Percentiles rank a stretch among this genome's conserved stretches.
Conservation (phyloP, 2,888 invertebrate genomes). For the Caenorhabditis virilis region DNA sequence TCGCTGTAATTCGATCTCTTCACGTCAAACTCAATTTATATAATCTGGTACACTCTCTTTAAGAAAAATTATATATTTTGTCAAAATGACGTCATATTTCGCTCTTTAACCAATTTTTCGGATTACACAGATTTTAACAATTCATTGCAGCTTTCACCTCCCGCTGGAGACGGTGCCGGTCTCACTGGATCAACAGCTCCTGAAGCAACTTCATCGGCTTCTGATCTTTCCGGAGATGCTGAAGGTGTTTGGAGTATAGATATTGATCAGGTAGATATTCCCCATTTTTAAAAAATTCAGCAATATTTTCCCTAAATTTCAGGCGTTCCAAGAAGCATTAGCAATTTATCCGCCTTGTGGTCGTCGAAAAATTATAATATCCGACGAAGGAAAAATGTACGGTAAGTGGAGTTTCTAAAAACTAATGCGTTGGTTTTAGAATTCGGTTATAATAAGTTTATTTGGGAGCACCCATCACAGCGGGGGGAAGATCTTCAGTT, state of each 20-base stretch:
- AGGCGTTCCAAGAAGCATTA: conserved; percentile 91
- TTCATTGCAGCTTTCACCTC: conserved; percentile 42
- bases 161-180: conserved; percentile 44
- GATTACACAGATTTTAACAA: not conserved
- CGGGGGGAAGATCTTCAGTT: too few species aligned
- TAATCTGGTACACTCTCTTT: too few species aligned
- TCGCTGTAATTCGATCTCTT: too few species aligned
- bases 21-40: too few species aligned
- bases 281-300: too few species aligned
- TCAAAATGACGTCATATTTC: too few species aligned
- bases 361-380: conserved; percentile 96
- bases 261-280: conserved; percentile 81
- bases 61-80: too few species aligned
- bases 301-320: not conserved
- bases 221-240: conserved; percentile 76
- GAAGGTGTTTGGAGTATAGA: conserved; percentile 99
- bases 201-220: conserved; percentile 38
- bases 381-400: conserved; percentile 99
- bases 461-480: too few species aligned
- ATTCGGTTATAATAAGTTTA: too few species aligned
- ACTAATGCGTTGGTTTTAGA: too few species aligned
- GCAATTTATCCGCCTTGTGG: conserved; percentile 99
- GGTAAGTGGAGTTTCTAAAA: conserved; percentile 79
- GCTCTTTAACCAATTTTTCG: too few species aligned
- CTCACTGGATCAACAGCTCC: conserved; percentile 33